These are phyloP conservation scores for Gymnoscopelus microlampas DNA, from an alignment of 2,797 vertebrate genomes.

Conservation along the genomic window DNA sequence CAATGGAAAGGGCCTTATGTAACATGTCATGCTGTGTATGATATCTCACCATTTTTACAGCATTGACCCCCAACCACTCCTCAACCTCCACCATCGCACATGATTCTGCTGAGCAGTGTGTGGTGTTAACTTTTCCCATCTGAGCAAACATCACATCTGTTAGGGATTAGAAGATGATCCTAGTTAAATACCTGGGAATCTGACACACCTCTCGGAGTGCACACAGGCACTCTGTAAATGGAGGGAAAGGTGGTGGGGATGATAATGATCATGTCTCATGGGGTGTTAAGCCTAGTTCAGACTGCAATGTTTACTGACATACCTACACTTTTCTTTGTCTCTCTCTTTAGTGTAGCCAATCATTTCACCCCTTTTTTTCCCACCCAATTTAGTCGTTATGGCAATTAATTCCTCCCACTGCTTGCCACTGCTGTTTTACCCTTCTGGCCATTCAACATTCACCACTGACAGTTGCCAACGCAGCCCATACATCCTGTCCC, in stretches of 20 bases:
- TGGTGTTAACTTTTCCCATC: slow-evolving; percentile 19
- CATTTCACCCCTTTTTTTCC: no score
- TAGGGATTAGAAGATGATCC: slow-evolving; percentile 30
- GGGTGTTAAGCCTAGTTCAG: no score
- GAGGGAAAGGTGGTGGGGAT: background rate
- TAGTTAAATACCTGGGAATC: slow-evolving; percentile 24
- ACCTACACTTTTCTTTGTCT: no score
- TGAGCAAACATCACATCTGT: slow-evolving; percentile 17
- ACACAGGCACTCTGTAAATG: background rate
- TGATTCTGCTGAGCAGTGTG: slow-evolving; percentile 18
- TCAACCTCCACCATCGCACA: background rate
- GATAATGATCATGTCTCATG: background rate
- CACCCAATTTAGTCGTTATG: no score
- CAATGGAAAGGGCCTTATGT: slow-evolving; percentile 71
- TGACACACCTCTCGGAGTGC: slow-evolving; percentile 8
- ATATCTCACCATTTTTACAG: slow-evolving; percentile 57
- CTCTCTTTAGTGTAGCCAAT: no score
- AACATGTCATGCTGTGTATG: slow-evolving; percentile 52
- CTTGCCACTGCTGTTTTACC: no score
- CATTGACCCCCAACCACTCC: slow-evolving; percentile 5
- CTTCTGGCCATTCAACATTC: no score
- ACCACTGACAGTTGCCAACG: no score
- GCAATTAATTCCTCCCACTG: no score
- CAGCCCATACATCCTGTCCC: no score
- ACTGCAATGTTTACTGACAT: no score